Base-by-base conservation (phyloP, 2,113 vertebrate species). In the Festucalex cinctus region DNA sequence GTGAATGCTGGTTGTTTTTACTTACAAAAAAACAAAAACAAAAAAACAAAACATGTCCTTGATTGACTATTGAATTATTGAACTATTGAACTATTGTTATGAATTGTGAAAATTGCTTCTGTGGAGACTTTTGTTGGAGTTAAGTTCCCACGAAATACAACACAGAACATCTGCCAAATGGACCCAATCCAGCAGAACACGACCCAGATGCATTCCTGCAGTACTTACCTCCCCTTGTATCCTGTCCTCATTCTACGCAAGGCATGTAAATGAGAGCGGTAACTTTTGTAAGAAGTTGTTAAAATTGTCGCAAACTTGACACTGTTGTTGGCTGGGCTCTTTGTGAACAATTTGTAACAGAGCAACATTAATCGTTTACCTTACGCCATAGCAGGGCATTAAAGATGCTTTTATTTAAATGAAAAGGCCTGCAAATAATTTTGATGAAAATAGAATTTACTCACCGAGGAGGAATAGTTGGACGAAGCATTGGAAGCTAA, bases 171-270 rank as follows among this genome's bases (percentile, higher is more conserved):
- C 39, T 59, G 66, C 83, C 46, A 76, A 57, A 62, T 28, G 26
- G 74, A 0, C 54, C 51, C 69, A 46, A 65, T 9, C 17, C 78
- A 61, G 77, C 46, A 70, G 17, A 20, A 59, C 65, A 54, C 26
- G 58, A 35, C 63, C 69, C 63, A 73, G 10, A 22, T 16, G 35
- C 13, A 59, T 48, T 68, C 74, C 57, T 49, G 56, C 46, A 65
- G 68, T 77, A n/a, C 90, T 93, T 95, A 99, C 97, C 96, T 99
- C 97, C 10, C 95, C 97, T 79, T 98, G 96, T 91, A 98, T 95
- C 93, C 95, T 95, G 84, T 99, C 97, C 93, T 99, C 97, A 90
- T 94, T 96, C 97, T 99, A 90, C 70, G 59, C 84, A 84, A 79
- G 85, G 91, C 90, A 88, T 92, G 77, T 91, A 76, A 56, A 78